Evolutionary conservation across 2,888 invertebrate species (phyloP), one percentile per base, ranked within the genome.

Genomic region (Synanthedon vespiformis): DNA sequence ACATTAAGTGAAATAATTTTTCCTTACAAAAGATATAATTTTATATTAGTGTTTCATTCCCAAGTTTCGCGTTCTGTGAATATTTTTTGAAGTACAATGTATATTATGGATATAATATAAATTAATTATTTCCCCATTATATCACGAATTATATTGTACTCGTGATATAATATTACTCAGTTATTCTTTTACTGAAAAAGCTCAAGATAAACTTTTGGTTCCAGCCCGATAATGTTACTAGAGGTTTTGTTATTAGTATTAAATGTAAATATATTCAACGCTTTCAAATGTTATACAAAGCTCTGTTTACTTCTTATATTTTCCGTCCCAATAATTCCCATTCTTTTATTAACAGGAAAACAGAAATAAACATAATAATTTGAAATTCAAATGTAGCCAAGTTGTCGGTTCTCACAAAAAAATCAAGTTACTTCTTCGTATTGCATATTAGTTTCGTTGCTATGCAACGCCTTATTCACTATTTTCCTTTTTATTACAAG

Each of bases 21-120:
- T 63, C 67, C 70, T 73, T 81, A 80, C 64, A 80, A 81, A 80
- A 80, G 64, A 73, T 76, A 74, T 61, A 72, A 65, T 74, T 67
- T 72, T 61, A 60, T 58, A 61, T 61, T 61, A 53, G 53, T 54
- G 51, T 58, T 65, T 69, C 63, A 59, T 66, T 75, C 77, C 77
- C 77, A 74, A 72, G 68, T 53, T 52, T 53, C 64, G 65, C 68
- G 70, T 72, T 71, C 64, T 63, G 57, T 56, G 65, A 64, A 66
- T 63, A 63, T 60, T 61, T 63, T 68, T 69, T 65, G 60, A 44
- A 12, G n/a, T 14, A 5, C 4, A 22, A 22, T 22, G 18, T 16
- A 16, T 16, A 16, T 16, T n/a, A 16, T 16, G 16, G 16, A 16
- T 16, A 16, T 16, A 16, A 16, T 16, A 16, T 16, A 16, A 16